phyloP scores from a whole-genome alignment of 2,797 vertebrate genomes.

The Columba guinea region DNA sequence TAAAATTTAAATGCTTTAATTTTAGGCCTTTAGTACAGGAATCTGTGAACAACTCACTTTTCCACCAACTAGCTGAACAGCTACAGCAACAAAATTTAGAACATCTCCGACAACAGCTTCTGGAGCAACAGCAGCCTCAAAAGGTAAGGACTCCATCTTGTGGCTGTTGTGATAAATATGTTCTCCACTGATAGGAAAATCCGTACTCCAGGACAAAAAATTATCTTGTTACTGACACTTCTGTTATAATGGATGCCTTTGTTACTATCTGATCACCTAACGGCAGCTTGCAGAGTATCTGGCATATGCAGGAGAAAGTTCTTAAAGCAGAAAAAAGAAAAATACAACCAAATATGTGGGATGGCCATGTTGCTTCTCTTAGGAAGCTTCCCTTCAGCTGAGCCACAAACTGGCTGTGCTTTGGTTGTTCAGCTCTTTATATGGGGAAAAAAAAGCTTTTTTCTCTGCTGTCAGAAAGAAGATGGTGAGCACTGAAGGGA shows the following conservation, averaged over 20 bases:
- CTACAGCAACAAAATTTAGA: conserved; percentile 97
- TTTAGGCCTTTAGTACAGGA: conserved; percentile 93
- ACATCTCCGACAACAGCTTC: conserved; percentile 94
- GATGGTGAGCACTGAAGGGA: background rate
- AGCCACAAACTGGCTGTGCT: background rate
- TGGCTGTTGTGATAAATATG: conserved; percentile 18
- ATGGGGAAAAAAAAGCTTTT: background rate
- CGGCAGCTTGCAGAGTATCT: background rate
- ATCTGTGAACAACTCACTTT: conserved; percentile 96
- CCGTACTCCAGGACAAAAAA: background rate
- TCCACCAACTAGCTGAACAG: conserved; percentile 97
- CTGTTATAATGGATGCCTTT: background rate
- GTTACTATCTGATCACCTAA: background rate
- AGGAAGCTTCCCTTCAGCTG: background rate
- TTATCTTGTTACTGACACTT: background rate
- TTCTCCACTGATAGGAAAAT: background rate
- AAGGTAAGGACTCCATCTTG: conserved; percentile 81
- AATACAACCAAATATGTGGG: background rate
- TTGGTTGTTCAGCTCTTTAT: background rate
- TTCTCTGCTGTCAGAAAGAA: background rate
- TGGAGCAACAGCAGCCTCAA: conserved; percentile 87
- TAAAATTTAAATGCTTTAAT: conserved; percentile 14
- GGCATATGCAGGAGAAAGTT: background rate
- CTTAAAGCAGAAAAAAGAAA: background rate
- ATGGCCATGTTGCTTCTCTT: background rate